These are phyloP conservation scores for Meriones unguiculatus DNA, from an alignment of 2,113 vertebrate species.

Conservation along the genomic window DNA sequence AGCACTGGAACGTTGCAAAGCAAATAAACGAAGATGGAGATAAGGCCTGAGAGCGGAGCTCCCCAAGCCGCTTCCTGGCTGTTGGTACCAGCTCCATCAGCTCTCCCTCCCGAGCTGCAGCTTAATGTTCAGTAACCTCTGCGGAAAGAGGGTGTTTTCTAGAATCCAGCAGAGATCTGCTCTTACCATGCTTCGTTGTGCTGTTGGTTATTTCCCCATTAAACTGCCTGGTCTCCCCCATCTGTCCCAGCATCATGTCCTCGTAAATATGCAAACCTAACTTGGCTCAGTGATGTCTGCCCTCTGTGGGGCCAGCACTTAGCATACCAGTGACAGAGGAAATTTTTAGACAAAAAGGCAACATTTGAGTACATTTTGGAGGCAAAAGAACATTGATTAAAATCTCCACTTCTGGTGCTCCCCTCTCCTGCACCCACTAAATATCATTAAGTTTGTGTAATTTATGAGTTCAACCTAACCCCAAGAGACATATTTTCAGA, in stretches of 20 bases:
- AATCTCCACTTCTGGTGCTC: background rate
- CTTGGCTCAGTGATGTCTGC: background rate
- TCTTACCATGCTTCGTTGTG: background rate
- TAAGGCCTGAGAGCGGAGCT: background rate
- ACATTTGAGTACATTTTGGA: background rate
- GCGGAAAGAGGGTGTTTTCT: rapidly evolving
- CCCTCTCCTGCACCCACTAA: background rate
- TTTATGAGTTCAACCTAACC: background rate
- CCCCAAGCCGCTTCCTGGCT: background rate
- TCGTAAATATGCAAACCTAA: background rate
- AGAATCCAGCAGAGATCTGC: background rate
- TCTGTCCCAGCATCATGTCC: background rate
- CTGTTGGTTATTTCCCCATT: background rate
- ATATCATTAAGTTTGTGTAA: background rate
- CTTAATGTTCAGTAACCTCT: background rate
- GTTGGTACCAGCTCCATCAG: rapidly evolving
- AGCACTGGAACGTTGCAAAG: background rate
- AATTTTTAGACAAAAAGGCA: background rate
- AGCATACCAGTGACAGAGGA: background rate
- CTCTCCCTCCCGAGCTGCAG: rapidly evolving
- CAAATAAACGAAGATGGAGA: background rate
- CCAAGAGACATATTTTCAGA: background rate
- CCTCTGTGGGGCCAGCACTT: background rate
- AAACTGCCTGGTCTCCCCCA: background rate
- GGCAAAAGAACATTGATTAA: background rate